These are phyloP conservation scores for Phrynocephalus guinanensis DNA, from an alignment of 2,797 vertebrate species.

Conservation along the genomic window DNA sequence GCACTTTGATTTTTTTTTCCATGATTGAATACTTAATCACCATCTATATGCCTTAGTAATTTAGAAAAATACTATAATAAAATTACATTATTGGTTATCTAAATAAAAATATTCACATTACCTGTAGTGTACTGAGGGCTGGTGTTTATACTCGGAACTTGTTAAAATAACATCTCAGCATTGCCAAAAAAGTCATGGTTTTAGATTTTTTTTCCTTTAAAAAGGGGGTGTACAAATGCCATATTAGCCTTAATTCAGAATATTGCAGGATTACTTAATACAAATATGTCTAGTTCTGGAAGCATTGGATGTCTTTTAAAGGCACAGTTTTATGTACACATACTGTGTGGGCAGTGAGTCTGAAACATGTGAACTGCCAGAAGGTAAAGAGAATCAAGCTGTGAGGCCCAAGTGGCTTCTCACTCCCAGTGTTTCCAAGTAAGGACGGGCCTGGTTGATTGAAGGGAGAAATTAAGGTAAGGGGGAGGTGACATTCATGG, in stretches of 20 bases:
- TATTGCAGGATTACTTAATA: neutral
- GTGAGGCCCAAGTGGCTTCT: neutral
- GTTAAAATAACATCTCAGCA: constrained; percentile 47
- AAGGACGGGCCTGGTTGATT: neutral
- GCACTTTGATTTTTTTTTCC: constrained; percentile 51
- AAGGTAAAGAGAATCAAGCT: neutral
- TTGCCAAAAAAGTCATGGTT: constrained; percentile 32
- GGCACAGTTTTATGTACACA: neutral
- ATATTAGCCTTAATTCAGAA: neutral
- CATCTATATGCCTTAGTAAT: constrained; percentile 53
- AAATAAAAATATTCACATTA: constrained; percentile 46
- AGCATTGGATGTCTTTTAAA: neutral
- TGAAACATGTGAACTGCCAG: neutral
- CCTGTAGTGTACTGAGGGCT: constrained; percentile 43
- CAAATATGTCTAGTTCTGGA: neutral
- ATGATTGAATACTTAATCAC: constrained; percentile 50
- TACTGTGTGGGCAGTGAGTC: no score
- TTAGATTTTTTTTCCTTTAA: neutral
- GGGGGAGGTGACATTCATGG: neutral
- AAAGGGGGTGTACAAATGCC: constrained; percentile 9
- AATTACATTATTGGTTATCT: constrained; percentile 54
- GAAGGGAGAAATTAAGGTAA: neutral
- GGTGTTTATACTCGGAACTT: constrained; percentile 45
- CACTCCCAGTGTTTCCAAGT: neutral
- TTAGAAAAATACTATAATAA: constrained; percentile 54